phyloP scores from a whole-genome alignment of 2,888 invertebrate species.

The Strigamia maritima region DNA sequence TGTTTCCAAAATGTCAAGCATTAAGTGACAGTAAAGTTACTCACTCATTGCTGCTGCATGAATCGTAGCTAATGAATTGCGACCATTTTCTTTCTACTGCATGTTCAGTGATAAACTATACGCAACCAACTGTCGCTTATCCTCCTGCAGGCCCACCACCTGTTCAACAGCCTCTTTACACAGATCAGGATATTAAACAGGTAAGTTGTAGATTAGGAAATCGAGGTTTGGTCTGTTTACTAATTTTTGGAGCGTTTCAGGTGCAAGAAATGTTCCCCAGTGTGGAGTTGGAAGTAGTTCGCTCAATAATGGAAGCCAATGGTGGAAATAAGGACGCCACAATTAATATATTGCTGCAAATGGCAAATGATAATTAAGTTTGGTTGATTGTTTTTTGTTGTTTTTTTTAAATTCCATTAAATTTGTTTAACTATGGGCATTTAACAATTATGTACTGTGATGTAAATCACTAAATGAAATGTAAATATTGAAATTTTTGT shows the following conservation, averaged over 20 bases:
- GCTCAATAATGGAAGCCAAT: slow-evolving; percentile 84
- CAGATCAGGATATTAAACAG: slow-evolving; percentile 64
- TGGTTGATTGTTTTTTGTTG: too few relatives aligned
- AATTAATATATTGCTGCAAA: slow-evolving; percentile 83
- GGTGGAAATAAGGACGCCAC: slow-evolving; percentile 84
- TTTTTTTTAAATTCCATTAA: too few relatives aligned
- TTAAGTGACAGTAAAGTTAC: background rate
- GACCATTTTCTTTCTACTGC: background rate
- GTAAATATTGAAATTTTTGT: too few relatives aligned
- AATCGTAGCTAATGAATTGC: too few relatives aligned
- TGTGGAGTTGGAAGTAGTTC: slow-evolving; percentile 87
- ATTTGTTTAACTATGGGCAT: too few relatives aligned
- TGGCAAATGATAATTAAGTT: slow-evolving; percentile 54
- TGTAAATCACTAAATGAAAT: too few relatives aligned
- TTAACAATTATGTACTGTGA: too few relatives aligned
- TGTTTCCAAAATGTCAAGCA: background rate
- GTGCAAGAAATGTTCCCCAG: slow-evolving; percentile 96
- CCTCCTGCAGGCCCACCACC: background rate
- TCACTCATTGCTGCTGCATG: background rate
- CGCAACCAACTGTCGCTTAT: slow-evolving; percentile 19
- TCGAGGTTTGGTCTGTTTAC: background rate
- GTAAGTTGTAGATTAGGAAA: slow-evolving; percentile 50
- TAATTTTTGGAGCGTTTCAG: slow-evolving; percentile 55
- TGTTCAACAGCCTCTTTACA: slow-evolving; percentile 10
- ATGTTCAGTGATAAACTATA: background rate